Evolutionary conservation across 1,140 invertebrate genomes (phyloP), one percentile per base, ranked within the genome.

Genomic region (Euura saliciscinereae): DNA sequence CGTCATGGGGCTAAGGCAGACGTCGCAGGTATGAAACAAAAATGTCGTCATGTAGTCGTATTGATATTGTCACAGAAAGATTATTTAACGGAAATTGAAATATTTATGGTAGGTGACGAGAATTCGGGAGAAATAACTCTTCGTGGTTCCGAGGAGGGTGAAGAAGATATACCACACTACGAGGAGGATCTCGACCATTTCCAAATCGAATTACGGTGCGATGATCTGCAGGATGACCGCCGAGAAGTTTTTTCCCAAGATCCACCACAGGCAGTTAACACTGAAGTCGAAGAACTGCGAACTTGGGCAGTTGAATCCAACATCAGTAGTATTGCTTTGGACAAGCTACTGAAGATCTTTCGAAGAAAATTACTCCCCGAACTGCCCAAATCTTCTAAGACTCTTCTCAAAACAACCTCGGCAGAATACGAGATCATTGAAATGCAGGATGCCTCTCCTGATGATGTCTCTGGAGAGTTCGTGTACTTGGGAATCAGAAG

Each of bases 361-460:
- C 28, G 28, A 28, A 28, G 28, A 28, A 28, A 28, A 28, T 28
- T 28, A 28, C 28, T 28, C 28, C 28, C 28, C 28, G 28, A 28
- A 28, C 68, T 69, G 43, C 68, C 68, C 4, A 69, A 69, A 69
- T 69, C 68, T 69, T 43, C 43, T 43, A 3, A 69, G 43, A 69
- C 68, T 28, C 44, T 69, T 69, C 45, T 69, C 42, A 11, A 43
- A 11, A 69, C 68, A 69, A 11, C 68, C 43, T 69, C 43, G 2
- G 68, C n/a, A 13, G 45, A n/a, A 11, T 69, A 69, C n/a, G 28
- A 28, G 28, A 28, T 28, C 28, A 28, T 28, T 28, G 28, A 28
- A 28, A 28, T 28, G 28, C 28, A 44, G 44, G 6, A 43, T 69
- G 7, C 46, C 11, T 51, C 46, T 51, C 46, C 46, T 51, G 46